Percentiles rank a stretch among this genome's conserved stretches.
These are phyloP conservation scores for Champsocephalus gunnari DNA, from an alignment of 2,797 vertebrate genomes.

Conservation along the genomic window DNA sequence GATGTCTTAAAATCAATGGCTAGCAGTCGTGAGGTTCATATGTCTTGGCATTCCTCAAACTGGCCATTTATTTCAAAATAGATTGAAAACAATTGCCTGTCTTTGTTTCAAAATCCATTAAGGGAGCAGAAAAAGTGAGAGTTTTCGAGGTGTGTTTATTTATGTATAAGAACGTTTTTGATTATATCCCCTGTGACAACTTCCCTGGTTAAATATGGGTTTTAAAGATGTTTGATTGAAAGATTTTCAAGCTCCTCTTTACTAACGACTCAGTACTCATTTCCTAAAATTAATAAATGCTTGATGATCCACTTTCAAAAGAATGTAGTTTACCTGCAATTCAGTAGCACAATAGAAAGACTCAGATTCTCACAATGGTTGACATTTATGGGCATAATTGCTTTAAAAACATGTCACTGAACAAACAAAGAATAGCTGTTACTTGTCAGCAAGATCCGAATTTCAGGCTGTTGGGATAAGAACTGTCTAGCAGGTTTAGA, in stretches of 20 bases:
- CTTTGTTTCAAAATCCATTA: background rate
- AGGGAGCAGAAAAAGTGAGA: conserved; percentile 1
- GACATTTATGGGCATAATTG: conserved; percentile 50
- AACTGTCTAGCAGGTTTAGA: conserved; percentile 17
- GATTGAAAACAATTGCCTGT: background rate
- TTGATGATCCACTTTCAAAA: conserved; percentile 13
- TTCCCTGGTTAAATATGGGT: conserved; percentile 17
- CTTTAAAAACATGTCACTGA: conserved; percentile 31
- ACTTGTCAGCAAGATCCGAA: conserved; percentile 24
- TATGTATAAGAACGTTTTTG: background rate
- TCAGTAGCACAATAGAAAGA: conserved; percentile 10
- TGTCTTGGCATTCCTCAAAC: background rate
- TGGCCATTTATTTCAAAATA: conserved; percentile 6
- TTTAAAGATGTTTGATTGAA: conserved; percentile 20
- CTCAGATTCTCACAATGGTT: conserved; percentile 5
- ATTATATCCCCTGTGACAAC: conserved; percentile 2
- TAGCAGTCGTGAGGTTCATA: background rate
- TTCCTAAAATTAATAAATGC: conserved; percentile 17
- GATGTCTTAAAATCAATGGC: background rate
- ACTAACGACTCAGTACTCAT: background rate
- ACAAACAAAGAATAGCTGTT: conserved; percentile 38
- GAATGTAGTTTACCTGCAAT: conserved; percentile 31
- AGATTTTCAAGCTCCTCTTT: conserved; percentile 14
- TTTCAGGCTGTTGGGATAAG: conserved; percentile 18
- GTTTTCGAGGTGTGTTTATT: conserved; percentile 6